Base-by-base conservation (phyloP, 2,113 vertebrate species). In the Gobiocypris rarus region DNA sequence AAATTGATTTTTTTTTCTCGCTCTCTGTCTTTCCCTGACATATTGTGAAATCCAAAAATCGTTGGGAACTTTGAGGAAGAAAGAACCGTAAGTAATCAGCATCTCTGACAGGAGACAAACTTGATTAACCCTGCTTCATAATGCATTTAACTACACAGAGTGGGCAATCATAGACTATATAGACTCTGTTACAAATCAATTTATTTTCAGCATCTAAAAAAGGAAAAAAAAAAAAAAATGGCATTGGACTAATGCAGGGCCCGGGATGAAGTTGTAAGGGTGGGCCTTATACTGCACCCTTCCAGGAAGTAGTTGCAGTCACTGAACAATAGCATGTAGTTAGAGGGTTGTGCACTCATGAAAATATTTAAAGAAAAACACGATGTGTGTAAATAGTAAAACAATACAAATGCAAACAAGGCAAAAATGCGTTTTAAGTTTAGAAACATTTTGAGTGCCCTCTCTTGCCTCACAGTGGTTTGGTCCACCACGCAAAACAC, bases 31-130 rank as follows among this genome's bases (percentile, higher is more conserved):
- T 82, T 82, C 24, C 19, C 80, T 82, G 80, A 82, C 80, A 70
- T 82, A 82, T 82, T 56, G 80, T 70, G 80, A 82, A 82, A 82
- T 82, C 43, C 70, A 82, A 82, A 82, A 82, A 82, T 82, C 80
- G 8, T 82, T 82, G 45, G 48, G 31, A 82, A 82, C 73, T 86
- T 75, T 85, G 59, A 82, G 43, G 79, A 54, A 70, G 65, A 82
- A 56, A 52, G 79, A 70, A 70, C 17, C 28, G 3, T 41, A 54
- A 56, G 65, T 82, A 82, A 70, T 38, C 45, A 56, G 17, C 22
- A 34, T 82, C 28, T 82, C 65, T 69, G 63, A 69, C 48, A 82
- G 26, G 28, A 71, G 80, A 56, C 80, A 56, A 82, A 82, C 80
- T 38, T 82, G 80, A 82, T 82, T 82, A 82, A 82, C 48, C 65